Percentiles rank a stretch among this genome's conserved stretches.
Evolutionary conservation across 2,113 vertebrate species (phyloP).

Genomic region (Psophia crepitans): DNA sequence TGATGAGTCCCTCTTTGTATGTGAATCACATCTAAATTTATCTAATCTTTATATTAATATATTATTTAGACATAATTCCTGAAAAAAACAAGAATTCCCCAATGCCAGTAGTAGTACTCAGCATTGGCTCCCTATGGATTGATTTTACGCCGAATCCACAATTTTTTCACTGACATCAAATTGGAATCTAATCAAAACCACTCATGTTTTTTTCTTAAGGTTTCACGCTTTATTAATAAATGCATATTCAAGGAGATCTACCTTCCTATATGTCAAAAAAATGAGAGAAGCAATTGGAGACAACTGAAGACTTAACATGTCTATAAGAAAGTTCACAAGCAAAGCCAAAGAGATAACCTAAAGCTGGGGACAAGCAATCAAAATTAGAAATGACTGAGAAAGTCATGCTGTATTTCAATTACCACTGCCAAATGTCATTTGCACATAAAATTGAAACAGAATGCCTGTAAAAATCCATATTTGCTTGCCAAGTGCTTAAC

Average conservation of each 20-base stretch:
- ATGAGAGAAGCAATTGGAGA: neutral
- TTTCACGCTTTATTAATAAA: neutral
- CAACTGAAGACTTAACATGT: neutral
- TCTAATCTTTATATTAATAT: neutral
- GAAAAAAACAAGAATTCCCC: neutral
- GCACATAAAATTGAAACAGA: slow-evolving; percentile 18
- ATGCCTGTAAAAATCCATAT: slow-evolving; percentile 17
- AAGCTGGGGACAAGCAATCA: neutral
- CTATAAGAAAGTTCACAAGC: neutral
- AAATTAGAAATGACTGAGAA: neutral
- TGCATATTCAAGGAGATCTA: neutral
- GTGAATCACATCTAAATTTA: neutral
- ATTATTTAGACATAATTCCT: neutral
- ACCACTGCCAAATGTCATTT: neutral
- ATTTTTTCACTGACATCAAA: neutral
- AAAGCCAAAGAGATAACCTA: neutral
- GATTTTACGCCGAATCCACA: neutral
- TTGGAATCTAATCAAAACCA: neutral
- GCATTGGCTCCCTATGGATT: neutral
- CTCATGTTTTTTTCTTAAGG: neutral
- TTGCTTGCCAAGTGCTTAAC: slow-evolving; percentile 25
- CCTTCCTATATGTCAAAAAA: neutral
- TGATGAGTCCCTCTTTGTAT: neutral
- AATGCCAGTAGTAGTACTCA: neutral
- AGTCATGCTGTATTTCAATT: neutral